Percentiles rank a stretch among this genome's conserved stretches.
phyloP scores from a whole-genome alignment of 2,888 invertebrate genomes.

The Ferdinandea cuprea region DNA sequence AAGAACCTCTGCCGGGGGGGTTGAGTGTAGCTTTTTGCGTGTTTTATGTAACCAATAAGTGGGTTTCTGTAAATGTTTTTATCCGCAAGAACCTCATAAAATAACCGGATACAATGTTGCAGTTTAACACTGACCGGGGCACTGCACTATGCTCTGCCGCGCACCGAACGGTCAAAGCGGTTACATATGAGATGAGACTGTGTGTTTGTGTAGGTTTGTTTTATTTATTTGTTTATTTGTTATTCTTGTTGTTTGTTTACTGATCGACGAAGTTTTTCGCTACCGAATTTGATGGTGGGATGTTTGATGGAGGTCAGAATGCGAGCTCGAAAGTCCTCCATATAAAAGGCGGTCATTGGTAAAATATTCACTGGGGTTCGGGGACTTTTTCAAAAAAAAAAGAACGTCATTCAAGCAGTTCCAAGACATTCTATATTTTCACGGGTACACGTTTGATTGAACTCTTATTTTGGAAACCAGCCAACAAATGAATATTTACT shows the following conservation, averaged over 20 bases:
- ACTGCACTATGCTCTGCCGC: not conserved
- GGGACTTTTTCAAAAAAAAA: too few species aligned
- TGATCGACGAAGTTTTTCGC: conserved; percentile 34
- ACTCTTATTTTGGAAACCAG: too few species aligned
- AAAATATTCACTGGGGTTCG: too few species aligned
- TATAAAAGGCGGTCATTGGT: too few species aligned
- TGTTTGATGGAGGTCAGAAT: not conserved
- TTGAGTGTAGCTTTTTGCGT: conserved; percentile 43
- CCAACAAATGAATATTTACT: too few species aligned
- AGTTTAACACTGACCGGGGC: conserved; percentile 25
- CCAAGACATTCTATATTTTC: too few species aligned
- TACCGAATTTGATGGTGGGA: conserved; percentile 46
- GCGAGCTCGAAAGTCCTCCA: too few species aligned
- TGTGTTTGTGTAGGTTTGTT: not conserved
- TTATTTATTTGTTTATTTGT: conserved; percentile 34
- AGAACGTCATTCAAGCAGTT: too few species aligned
- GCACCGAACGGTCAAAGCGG: too few species aligned
- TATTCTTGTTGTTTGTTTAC: conserved; percentile 21
- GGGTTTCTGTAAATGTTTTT: conserved; percentile 49
- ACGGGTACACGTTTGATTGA: too few species aligned
- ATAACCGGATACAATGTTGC: conserved; percentile 54
- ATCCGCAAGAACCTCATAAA: conserved; percentile 56
- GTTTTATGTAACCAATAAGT: conserved; percentile 62
- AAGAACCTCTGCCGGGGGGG: conserved; percentile 7
- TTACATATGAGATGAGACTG: too few species aligned